Percentiles rank a stretch among this genome's conserved stretches.
Conservation (phyloP, 1,140 invertebrate genomes). For the Dendrolimus punctatus region DNA sequence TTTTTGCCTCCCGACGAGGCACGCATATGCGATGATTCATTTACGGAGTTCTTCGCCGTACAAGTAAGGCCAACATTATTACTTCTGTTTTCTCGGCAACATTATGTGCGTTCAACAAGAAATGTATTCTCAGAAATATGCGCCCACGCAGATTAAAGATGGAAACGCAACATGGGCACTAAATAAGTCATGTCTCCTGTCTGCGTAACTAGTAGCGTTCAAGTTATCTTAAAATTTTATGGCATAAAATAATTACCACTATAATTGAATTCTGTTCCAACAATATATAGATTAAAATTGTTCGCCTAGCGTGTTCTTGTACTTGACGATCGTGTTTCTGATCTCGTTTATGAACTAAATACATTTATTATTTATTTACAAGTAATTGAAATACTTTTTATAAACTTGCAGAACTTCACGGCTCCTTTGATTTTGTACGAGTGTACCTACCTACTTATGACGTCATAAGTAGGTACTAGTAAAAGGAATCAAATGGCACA, state of each 20-base stretch:
- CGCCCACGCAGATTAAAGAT: slow-evolving; percentile 67
- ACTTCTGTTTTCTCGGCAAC: slow-evolving; percentile 65
- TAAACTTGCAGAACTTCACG: too few relatives aligned
- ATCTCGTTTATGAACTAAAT: too few relatives aligned
- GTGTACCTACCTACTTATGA: too few relatives aligned
- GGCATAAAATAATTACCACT: slow-evolving; percentile 22
- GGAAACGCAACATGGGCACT: slow-evolving; percentile 61
- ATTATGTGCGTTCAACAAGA: slow-evolving; percentile 60
- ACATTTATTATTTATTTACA: too few relatives aligned
- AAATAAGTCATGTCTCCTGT: slow-evolving; percentile 60
- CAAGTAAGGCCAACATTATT: slow-evolving; percentile 67
- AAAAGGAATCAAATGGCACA: too few relatives aligned
- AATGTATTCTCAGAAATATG: slow-evolving; percentile 68
- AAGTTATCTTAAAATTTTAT: slow-evolving; percentile 36
- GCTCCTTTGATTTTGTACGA: too few relatives aligned
- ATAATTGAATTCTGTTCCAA: too few relatives aligned
- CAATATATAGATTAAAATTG: too few relatives aligned
- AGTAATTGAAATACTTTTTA: too few relatives aligned
- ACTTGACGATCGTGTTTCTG: too few relatives aligned
- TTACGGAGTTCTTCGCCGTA: slow-evolving; percentile 64
- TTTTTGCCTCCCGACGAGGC: slow-evolving; percentile 61
- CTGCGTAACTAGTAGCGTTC: slow-evolving; percentile 42
- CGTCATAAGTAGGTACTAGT: too few relatives aligned
- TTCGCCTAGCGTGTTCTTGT: too few relatives aligned
- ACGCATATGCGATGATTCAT: slow-evolving; percentile 69